Evolutionary conservation across 2,113 vertebrate genomes (phyloP).

Genomic region (Vicugna pacos): DNA sequence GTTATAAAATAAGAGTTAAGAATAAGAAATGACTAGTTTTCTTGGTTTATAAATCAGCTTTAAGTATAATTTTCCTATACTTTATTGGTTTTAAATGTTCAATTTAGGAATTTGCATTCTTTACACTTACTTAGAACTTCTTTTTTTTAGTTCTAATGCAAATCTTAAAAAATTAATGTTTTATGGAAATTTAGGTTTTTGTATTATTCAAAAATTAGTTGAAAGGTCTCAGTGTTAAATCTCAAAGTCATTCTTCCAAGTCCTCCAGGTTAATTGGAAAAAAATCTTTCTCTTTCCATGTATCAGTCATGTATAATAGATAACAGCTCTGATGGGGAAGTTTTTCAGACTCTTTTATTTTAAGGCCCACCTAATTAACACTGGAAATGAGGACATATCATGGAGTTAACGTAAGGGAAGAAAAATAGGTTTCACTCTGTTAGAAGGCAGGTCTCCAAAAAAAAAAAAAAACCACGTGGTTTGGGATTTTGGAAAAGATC

Average conservation of each 20-base stretch:
- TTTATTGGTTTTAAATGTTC: constrained; percentile 26
- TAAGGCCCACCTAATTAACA: constrained; percentile 65
- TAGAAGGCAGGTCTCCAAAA: neutral
- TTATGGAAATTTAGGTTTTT: constrained; percentile 46
- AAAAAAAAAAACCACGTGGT: neutral
- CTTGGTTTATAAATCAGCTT: neutral
- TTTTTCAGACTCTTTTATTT: constrained; percentile 62
- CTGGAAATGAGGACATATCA: constrained; percentile 27
- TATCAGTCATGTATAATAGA: constrained; percentile 69
- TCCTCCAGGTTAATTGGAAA: constrained; percentile 66
- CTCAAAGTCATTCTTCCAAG: constrained; percentile 63
- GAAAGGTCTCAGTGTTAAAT: constrained; percentile 45
- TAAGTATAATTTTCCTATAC: neutral
- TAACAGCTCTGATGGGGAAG: constrained; percentile 51
- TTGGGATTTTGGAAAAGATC: constrained; percentile 36
- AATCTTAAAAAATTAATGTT: constrained; percentile 47
- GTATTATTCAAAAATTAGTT: constrained; percentile 55
- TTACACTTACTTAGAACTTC: constrained; percentile 8
- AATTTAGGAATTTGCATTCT: constrained; percentile 28
- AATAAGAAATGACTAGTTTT: neutral
- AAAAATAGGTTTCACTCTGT: neutral
- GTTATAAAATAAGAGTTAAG: neutral
- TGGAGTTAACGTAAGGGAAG: neutral
- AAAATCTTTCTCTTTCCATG: constrained; percentile 24
- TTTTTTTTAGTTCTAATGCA: constrained; percentile 43